Base-by-base conservation (phyloP, 2,888 invertebrate genomes). In the Isoperla grammatica region DNA sequence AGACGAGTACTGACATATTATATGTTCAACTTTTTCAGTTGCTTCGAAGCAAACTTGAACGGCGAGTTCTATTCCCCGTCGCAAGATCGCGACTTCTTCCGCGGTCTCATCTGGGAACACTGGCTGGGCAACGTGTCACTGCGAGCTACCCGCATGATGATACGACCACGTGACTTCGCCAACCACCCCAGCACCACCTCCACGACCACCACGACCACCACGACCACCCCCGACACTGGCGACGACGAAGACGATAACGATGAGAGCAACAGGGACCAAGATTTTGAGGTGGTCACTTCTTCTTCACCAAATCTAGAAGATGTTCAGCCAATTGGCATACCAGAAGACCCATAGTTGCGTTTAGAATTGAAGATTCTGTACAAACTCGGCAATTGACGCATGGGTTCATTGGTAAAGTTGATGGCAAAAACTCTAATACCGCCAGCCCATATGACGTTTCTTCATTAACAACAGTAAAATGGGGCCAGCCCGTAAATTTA, bases 91-190 rank as follows among this genome's bases (percentile, higher is more conserved):
- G 75, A 77, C 61, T 72, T 75, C 64, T 80, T 75, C 65, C 72
- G 75, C 49, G 81, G 81, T 37, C 76, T 82, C 48, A 76, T 81
- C 64, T 82, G 82, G 82, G 79, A 81, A 64, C 74, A 76, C 62
- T 81, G 81, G 81, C 73, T 74, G 54, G 80, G 79, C n/a, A 78
- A 81, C 68, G 78, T 78, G 68, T 78, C 79, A 1, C 68, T 82
- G 61, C 77, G 75, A 62, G 73, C 73, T 48, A 72, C 79, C 0
- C 74, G 76, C 63, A 82, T 83, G 79, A 74, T 76, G 71, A 69
- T 79, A 9, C 70, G 74, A 66, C 70, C 72, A 3, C 19, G 43
- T 4, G 48, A 29, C 15, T 29, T 29, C 29, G 29, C 8, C 29
- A 8, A 29, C 29, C 19, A 42, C n/a, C n/a, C n/a, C n/a, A n/a